Conservation (phyloP, 2,888 invertebrate genomes). For the Drosophila borborema region DNA sequence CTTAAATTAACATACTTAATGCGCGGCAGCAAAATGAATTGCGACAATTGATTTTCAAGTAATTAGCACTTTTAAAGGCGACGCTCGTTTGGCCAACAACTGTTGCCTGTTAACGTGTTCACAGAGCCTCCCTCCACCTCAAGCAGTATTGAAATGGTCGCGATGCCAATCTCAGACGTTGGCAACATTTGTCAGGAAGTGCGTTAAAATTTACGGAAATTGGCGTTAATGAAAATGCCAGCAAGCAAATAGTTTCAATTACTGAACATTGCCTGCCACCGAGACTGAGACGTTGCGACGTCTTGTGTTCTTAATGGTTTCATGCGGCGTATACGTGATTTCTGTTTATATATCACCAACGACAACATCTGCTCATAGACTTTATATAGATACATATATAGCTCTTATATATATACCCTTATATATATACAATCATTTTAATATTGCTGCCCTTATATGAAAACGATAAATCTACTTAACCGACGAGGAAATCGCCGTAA, state of each 20-base stretch:
- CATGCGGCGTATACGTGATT: constrained; percentile 65
- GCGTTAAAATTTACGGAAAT: constrained; percentile 74
- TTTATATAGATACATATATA: neutral
- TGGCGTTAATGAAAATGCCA: constrained; percentile 72
- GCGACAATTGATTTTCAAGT: constrained; percentile 78
- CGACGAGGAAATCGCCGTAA: constrained; percentile 4
- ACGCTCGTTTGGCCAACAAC: constrained; percentile 35
- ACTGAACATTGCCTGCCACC: constrained; percentile 33
- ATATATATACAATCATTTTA: constrained; percentile 1
- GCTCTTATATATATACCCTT: neutral
- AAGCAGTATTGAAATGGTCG: constrained; percentile 17
- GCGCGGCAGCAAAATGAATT: constrained; percentile 61
- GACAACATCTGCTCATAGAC: constrained; percentile 30
- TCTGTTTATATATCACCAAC: constrained; percentile 36
- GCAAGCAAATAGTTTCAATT: constrained; percentile 77
- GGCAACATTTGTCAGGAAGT: constrained; percentile 75
- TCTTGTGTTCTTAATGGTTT: constrained; percentile 41
- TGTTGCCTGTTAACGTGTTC: constrained; percentile 21
- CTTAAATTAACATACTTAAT: constrained; percentile 80
- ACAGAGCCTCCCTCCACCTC: neutral
- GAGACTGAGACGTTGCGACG: constrained; percentile 8
- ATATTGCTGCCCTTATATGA: constrained; percentile 36
- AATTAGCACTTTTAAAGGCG: constrained; percentile 66
- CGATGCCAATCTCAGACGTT: constrained; percentile 30
- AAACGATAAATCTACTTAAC: constrained; percentile 52